Percentiles rank a stretch among this genome's conserved stretches.
phyloP scores from a whole-genome alignment of 2,113 vertebrate species.

The Laterallus jamaicensis region DNA sequence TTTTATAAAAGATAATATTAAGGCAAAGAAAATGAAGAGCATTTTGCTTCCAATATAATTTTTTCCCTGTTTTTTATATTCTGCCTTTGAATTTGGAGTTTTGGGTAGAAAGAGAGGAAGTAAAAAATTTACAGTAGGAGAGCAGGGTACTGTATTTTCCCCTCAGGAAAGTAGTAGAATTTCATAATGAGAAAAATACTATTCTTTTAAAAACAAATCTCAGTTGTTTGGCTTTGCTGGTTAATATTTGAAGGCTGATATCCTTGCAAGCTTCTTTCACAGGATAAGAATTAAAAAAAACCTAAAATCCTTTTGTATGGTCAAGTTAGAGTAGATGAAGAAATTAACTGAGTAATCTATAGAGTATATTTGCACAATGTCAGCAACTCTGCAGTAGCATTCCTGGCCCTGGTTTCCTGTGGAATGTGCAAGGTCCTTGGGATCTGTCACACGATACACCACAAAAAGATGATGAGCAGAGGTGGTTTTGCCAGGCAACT shows the following conservation, averaged over 20 bases:
- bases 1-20: not conserved
- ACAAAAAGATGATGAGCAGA: slow-evolving; percentile 31
- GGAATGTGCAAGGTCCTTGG: slow-evolving; percentile 32
- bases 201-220: not conserved
- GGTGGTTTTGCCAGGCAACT: slow-evolving; percentile 51
- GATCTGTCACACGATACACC: slow-evolving; percentile 36
- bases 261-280: not conserved
- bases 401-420: slow-evolving; percentile 45
- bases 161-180: not conserved
- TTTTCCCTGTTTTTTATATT: not conserved
- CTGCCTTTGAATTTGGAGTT: not conserved
- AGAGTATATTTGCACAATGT: not conserved
- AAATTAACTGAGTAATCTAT: not conserved
- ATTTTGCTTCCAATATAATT: not conserved
- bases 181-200: not conserved
- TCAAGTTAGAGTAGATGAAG: not conserved
- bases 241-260: not conserved
- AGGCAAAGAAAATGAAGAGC: not conserved
- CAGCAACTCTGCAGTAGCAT: slow-evolving; percentile 22
- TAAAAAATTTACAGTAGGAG: not conserved
- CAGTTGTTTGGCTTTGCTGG: not conserved
- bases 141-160: not conserved
- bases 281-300: not conserved
- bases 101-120: not conserved
- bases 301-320: not conserved